Evolutionary conservation across 2,113 vertebrate species (phyloP), one percentile per base, ranked within the genome.

Genomic region (Bubo scandiacus): DNA sequence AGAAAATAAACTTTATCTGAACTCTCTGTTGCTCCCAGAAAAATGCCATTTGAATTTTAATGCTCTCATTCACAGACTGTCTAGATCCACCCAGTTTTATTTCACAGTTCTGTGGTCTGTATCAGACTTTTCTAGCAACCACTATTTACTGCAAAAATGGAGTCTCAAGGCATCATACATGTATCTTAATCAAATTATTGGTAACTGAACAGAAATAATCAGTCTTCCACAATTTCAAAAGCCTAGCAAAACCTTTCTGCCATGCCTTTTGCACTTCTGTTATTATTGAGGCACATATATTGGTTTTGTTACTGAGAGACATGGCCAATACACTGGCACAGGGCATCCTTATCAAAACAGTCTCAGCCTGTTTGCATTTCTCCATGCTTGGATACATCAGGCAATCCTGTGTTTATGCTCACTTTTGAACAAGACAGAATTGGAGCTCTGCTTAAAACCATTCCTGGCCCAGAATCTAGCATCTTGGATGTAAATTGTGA

Each of bases 1-100:
- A 86, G 86, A 95, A 91, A 96, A 95, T 94, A 96, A 94, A 96
- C 88, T 97, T 95, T 88, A 26, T 70, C 91, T 97, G 94, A 97
- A 96, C 84, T 58, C 70, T 94, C 86, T 92, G 74, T 75, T 91
- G 73, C 86, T 97, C 91, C 58, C 74, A 92, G 89, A 45, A 87
- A 96, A 95, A 91, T 70, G 54, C 66, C 66, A 85, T 94, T 94
- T 96, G 95, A 92, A 96, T 97, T 91, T 89, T 95, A 97, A 95
- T 94, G 78, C 51, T 91, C 73, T 82, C 40, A 59, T 94, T 97
- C 94, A 90, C 91, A 95, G 74, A 81, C 81, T 94, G 88, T 93
- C 94, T 96, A 92, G 88, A 94, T 90, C 61, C 92, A 87, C 74
- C 54, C 78, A 62, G 54, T 82, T 94, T 87, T 91, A 95, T 95